phyloP scores from a whole-genome alignment of 53 echinoderm and acorn worm species.

The Luidia sarsii region DNA sequence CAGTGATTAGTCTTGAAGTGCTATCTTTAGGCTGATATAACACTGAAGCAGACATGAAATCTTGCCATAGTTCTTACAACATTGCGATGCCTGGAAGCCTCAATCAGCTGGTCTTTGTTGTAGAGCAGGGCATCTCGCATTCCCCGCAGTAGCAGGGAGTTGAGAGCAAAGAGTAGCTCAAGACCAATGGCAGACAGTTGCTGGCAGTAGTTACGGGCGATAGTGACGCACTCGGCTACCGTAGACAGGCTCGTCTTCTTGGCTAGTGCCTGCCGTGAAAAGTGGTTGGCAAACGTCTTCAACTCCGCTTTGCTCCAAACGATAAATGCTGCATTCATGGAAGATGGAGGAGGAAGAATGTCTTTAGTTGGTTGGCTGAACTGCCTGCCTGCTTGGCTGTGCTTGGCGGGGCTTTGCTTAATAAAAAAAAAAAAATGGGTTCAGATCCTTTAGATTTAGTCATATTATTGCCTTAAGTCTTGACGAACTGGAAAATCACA shows the following conservation, averaged over 20 bases:
- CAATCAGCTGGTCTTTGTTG: constrained; percentile 95
- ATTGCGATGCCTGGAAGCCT: constrained; percentile 91
- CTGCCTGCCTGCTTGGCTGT: no score
- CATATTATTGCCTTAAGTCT: no score
- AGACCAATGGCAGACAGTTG: constrained; percentile 83
- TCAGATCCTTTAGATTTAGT: no score
- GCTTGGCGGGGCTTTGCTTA: no score
- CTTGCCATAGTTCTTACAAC: no score
- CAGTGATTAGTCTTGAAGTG: no score
- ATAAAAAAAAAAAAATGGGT: no score
- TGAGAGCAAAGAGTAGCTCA: constrained; percentile 86
- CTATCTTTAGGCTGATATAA: no score
- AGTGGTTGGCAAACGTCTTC: constrained; percentile 81
- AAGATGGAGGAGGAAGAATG: no score
- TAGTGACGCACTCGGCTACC: constrained; percentile 89
- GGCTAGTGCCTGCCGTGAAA: constrained; percentile 95
- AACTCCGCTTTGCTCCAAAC: constrained; percentile 96
- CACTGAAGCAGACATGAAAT: neutral
- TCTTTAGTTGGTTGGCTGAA: no score
- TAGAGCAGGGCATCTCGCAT: constrained; percentile 79
- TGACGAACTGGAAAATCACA: no score
- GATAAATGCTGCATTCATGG: constrained; percentile 76
- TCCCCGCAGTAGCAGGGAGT: constrained; percentile 82
- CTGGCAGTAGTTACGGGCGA: constrained; percentile 80
- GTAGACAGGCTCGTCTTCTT: constrained; percentile 85